A percentile compares a stretch with the other conserved stretches of the same genome.
Evolutionary conservation across 2,113 vertebrate genomes (phyloP).

Genomic region (Illadopsis cleaveri): DNA sequence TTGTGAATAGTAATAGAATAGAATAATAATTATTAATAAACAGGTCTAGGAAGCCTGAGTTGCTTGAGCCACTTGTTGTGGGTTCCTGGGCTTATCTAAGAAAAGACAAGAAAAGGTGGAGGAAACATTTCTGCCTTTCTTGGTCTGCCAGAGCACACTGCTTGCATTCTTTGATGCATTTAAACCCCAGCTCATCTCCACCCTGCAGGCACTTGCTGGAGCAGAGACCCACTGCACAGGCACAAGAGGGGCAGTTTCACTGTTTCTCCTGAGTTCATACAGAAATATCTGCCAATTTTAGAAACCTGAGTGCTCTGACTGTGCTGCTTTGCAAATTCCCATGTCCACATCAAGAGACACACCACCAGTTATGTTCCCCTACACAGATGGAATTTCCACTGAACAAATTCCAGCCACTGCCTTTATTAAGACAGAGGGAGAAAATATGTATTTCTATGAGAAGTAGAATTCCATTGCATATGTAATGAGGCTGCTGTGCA

Average conservation of each 20-base stretch:
- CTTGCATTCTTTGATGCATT: background rate
- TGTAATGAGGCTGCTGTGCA: background rate
- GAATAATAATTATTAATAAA: too few species aligned
- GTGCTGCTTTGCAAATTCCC: background rate
- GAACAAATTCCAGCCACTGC: background rate
- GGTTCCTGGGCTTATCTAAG: background rate
- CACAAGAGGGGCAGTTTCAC: background rate
- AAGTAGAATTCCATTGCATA: background rate
- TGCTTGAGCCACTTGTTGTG: background rate
- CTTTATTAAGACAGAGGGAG: background rate
- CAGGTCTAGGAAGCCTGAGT: background rate
- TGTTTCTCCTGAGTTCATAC: background rate
- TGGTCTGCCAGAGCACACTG: background rate
- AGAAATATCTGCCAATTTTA: background rate
- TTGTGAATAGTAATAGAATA: background rate
- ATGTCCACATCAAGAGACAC: background rate
- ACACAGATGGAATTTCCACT: background rate
- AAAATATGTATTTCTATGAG: background rate
- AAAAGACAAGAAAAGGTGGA: background rate
- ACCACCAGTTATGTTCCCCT: background rate
- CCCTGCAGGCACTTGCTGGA: background rate
- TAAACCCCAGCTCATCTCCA: background rate
- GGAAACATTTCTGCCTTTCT: background rate
- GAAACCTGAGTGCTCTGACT: rapidly evolving
- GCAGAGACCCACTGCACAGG: background rate